Evolutionary conservation across 2,113 vertebrate genomes (phyloP).

Genomic region (Pipa parva): DNA sequence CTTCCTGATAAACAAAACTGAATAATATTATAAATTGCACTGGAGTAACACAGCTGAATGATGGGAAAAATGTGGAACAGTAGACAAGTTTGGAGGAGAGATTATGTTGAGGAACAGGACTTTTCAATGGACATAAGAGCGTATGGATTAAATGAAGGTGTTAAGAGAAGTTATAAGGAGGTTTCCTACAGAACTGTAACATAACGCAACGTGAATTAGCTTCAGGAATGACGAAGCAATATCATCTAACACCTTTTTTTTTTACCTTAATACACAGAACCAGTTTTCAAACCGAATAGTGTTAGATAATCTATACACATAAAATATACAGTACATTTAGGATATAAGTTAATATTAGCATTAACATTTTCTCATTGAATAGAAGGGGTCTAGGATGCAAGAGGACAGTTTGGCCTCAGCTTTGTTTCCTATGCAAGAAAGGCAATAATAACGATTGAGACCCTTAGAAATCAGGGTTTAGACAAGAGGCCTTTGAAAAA

Average conservation of each 20-base stretch:
- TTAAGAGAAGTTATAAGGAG: neutral
- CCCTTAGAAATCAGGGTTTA: constrained; percentile 6
- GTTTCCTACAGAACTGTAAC: too few species aligned
- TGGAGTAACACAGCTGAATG: too few species aligned
- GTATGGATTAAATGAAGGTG: neutral
- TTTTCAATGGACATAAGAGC: neutral
- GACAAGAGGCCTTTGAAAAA: neutral
- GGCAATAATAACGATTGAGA: neutral
- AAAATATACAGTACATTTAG: constrained; percentile 37
- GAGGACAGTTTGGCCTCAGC: neutral
- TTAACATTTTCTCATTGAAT: neutral
- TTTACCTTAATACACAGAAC: constrained; percentile 30
- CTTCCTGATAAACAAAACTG: too few species aligned
- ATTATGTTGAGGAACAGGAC: neutral
- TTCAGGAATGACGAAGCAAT: neutral
- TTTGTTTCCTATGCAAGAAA: neutral
- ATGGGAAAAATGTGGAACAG: too few species aligned
- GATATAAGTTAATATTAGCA: constrained; percentile 24
- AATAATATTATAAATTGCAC: too few species aligned
- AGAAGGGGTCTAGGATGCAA: neutral
- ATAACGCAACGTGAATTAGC: neutral
- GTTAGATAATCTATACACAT: constrained; percentile 30
- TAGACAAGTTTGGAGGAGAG: neutral
- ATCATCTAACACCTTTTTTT: neutral
- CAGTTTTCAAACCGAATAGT: constrained; percentile 1